Evolutionary conservation across 1,140 invertebrate species (phyloP), one percentile per base, ranked within the genome.

Genomic region (Bombus soroeensis): DNA sequence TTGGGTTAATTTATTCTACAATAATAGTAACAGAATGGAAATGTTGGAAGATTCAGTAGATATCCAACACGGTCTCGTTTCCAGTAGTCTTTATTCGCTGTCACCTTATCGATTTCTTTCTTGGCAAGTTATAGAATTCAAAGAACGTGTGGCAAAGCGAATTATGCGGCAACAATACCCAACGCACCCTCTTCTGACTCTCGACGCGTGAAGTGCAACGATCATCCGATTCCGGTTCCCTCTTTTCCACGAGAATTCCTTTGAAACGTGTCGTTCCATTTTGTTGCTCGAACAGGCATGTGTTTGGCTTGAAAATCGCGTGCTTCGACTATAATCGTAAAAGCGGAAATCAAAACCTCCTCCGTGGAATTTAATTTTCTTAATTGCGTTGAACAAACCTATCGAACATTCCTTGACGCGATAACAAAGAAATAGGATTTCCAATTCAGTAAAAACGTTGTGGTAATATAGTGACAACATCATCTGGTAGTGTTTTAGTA

Each of bases 81-180:
- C 13, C 12, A 5, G 32, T 1, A 9, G 13, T n/a, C 28, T 32
- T n/a, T 43, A n/a, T 73, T 73, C 32, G 9, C 15, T 22, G 15
- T 18, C 39, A n/a, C 25, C 6, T 12, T 9, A 3, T 25, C 34
- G 25, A 18, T 47, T 37, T 25, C 25, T 18, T 59, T 39, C 74
- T 25, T 22, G 43, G 73, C 10, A 15, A 47, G 25, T 25, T 37
- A 15, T 22, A 39, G 34, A 32, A 77, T 77, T 77, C 75, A 39
- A 62, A 62, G 75, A 59, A 59, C 74, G 74, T 59, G 32, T 76
- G 32, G 53, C 32, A 28, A 59, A 76, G 2, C 34, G 32, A 76
- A 76, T 76, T 76, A 59, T 59, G 34, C 47, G 47, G 22, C 72
- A 47, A 59, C 74, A 76, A 76, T 57, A 76, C 47, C 28, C 25